Evolutionary conservation across 2,797 vertebrate species (phyloP).

Genomic region (Pteronotus mesoamericanus): DNA sequence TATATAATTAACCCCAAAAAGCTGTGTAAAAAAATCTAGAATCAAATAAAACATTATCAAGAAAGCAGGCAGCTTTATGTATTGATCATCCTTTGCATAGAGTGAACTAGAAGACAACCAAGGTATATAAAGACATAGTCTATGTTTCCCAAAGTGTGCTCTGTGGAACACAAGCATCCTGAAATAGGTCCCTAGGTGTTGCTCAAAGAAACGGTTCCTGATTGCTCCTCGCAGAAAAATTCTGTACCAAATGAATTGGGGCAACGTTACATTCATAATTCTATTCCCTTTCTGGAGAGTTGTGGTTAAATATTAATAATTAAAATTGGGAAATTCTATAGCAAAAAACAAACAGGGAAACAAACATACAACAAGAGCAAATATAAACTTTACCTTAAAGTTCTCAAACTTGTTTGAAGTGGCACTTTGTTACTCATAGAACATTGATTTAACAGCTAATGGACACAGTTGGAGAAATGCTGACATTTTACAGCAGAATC

Average conservation of each 20-base stretch:
- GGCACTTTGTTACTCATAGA: not conserved
- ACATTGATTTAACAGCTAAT: not conserved
- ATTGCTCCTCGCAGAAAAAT: not conserved
- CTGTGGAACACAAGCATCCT: not conserved
- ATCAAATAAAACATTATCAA: conserved; percentile 73
- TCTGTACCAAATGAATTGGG: not conserved
- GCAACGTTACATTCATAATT: not conserved
- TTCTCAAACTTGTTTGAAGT: not conserved
- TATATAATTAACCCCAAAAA: not conserved
- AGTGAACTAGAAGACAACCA: conserved; percentile 53
- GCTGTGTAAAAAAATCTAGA: conserved; percentile 44
- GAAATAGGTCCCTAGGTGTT: not conserved
- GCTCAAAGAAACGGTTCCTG: not conserved
- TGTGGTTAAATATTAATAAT: not conserved
- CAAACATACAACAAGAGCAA: not conserved
- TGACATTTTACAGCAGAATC: not conserved
- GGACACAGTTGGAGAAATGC: conserved; percentile 48
- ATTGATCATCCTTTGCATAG: conserved; percentile 57
- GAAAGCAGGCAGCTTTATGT: conserved; percentile 61
- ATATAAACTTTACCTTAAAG: not conserved
- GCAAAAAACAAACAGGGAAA: not conserved
- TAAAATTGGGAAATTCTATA: not conserved
- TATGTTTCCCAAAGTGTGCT: not conserved
- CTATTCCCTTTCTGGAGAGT: not conserved
- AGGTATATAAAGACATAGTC: not conserved